A percentile compares a stretch with the other conserved stretches of the same genome.
Conservation (phyloP, 2,888 invertebrate species). For the Dryococelus australis region DNA sequence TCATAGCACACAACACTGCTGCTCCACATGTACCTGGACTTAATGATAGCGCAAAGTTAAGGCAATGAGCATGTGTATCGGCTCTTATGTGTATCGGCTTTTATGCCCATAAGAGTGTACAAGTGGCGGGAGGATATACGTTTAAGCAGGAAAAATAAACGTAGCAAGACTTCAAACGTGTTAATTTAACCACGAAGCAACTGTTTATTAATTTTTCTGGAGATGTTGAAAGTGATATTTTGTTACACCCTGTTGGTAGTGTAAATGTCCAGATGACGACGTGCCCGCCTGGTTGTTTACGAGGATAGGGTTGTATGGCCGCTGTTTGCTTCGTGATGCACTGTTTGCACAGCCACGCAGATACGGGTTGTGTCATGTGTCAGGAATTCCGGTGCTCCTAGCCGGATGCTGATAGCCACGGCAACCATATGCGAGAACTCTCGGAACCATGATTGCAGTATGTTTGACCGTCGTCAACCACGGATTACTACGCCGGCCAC, state of each 20-base stretch:
- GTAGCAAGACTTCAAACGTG: no score
- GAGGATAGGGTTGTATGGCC: neutral
- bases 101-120: no score
- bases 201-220: neutral
- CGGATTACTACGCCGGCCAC: no score
- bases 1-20: no score
- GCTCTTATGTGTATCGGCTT: no score
- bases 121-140: no score
- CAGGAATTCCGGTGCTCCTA: neutral
- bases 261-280: neutral
- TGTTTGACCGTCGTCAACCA: no score
- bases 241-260: neutral
- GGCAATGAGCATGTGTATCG: no score
- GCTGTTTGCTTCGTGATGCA: conserved; percentile 6
- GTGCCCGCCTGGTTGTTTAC: neutral
- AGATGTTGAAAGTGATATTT: neutral
- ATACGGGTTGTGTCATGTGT: neutral
- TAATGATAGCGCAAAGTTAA: no score
- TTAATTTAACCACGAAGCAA: no score
- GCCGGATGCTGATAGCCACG: neutral
- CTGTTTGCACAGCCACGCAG: neutral
- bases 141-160: no score
- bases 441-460: neutral
- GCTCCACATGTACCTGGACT: no score
- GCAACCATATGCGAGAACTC: neutral